Conservation (phyloP, 2,113 vertebrate genomes). For the Clinocottus analis region DNA sequence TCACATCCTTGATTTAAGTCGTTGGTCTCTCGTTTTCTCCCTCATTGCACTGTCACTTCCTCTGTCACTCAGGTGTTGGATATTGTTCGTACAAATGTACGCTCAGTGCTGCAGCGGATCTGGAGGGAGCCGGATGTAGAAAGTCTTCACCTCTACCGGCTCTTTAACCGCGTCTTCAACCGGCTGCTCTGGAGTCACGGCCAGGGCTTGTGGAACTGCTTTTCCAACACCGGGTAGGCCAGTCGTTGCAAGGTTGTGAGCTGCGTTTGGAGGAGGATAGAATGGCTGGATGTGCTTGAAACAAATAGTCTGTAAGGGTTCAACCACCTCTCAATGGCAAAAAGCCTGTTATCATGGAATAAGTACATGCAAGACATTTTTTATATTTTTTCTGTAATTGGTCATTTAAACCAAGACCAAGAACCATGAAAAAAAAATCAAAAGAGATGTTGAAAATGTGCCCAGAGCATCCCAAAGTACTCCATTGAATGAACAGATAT, state of each 20-base stretch:
- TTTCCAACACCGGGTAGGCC: constrained; percentile 88
- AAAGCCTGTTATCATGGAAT: neutral
- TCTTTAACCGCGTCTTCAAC: constrained; percentile 95
- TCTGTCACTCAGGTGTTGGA: constrained; percentile 89
- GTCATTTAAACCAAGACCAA: constrained; percentile 7
- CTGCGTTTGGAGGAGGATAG: neutral
- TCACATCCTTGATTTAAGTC: constrained; percentile 39
- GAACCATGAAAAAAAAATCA: constrained; percentile 1
- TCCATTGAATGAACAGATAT: neutral
- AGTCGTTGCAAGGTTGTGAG: neutral
- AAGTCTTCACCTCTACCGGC: constrained; percentile 90
- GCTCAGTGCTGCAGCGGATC: constrained; percentile 89
- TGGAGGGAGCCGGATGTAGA: constrained; percentile 94
- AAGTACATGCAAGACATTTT: neutral
- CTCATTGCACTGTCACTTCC: neutral
- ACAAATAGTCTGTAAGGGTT: neutral
- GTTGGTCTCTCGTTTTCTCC: constrained; percentile 30
- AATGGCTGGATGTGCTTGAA: neutral
- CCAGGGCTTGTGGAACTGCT: constrained; percentile 97
- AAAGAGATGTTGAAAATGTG: neutral
- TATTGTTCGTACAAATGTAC: constrained; percentile 93
- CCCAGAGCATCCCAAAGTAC: constrained; percentile 2
- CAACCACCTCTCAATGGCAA: neutral
- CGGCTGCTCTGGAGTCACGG: constrained; percentile 97
- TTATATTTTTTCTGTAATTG: neutral